Evolutionary conservation across 1,140 invertebrate genomes (phyloP), one percentile per base, ranked within the genome.

Genomic region (Saccostrea cuccullata): DNA sequence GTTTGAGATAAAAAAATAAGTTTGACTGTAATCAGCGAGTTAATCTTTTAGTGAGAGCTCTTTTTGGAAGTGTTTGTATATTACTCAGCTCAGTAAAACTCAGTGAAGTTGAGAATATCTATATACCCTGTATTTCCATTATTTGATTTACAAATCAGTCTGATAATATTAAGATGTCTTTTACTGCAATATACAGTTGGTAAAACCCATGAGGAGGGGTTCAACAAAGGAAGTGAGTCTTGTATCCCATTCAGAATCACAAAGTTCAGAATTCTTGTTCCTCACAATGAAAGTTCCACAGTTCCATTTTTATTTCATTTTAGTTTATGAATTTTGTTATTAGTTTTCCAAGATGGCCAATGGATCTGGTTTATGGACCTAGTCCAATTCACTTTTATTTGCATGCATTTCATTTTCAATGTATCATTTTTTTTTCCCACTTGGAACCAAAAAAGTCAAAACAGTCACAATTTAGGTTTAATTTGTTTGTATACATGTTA

Each of bases 191-290:
- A 36, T 12, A 26, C 55, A 84, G 47, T 84, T 55, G 55, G 55
- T 55, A 84, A 58, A 55, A 23, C 55, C 55, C 17, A 58, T 58
- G 47, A 55, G 64, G 26, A 67, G 87, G 30, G 70, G 82, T 60
- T 47, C 82, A 85, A n/a, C 58, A 12, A 73, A 47, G 30, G 67
- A 55, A 82, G n/a, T 77, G 8, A 58, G 55, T 56, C 82, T 84
- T 55, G 47, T 84, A 23, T 23, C 23, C 47, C 47, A 58, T 20
- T 84, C 70, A 30, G 47, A 55, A 55, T 55, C 77, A 55, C 30
- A 0, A 0, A 9, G 8, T 55, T 84, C 13, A 17, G 6, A 30
- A 15, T 30, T 15, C 8, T 36, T 36, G 26, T 77, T 30, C 70
- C 70, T 30, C 70, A 77, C 70, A 15, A 30, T 77, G 11, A 36